phyloP scores from a whole-genome alignment of 2,888 invertebrate species.

The Oligia strigilis region DNA sequence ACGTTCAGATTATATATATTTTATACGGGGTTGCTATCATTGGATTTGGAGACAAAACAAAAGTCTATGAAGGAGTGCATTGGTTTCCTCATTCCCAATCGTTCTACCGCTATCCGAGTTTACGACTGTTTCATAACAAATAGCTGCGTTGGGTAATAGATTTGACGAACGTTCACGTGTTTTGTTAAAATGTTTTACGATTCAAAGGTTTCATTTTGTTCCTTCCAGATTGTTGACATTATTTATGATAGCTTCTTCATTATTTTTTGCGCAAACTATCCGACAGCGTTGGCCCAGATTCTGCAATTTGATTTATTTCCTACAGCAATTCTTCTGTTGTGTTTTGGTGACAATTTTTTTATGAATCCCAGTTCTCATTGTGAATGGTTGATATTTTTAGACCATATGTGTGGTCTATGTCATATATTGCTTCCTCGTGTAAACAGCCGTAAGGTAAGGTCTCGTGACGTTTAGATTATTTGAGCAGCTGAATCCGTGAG shows the following conservation, averaged over 20 bases:
- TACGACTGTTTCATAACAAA: constrained; percentile 61
- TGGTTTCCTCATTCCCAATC: constrained; percentile 49
- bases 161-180: constrained; percentile 36
- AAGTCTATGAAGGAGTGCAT: background rate
- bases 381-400: constrained; percentile 6
- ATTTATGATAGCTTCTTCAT: background rate
- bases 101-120: constrained; percentile 49
- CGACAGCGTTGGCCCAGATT: constrained; percentile 36
- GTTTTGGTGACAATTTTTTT: background rate
- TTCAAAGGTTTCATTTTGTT: background rate
- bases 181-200: constrained; percentile 27
- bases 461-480: constrained; percentile 62
- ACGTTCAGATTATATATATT: background rate
- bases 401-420: constrained; percentile 4
- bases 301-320: constrained; percentile 12
- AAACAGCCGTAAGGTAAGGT: constrained; percentile 33
- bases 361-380: constrained; percentile 9
- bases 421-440: constrained; percentile 32
- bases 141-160: constrained; percentile 58
- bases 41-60: background rate
- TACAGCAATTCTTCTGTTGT: background rate
- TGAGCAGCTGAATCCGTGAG: constrained; percentile 63
- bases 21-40: background rate
- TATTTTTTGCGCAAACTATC: constrained; percentile 21
- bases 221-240: constrained; percentile 13